Evolutionary conservation across 2,797 vertebrate genomes (phyloP).

Genomic region (Pseudotriccus pelzelni): DNA sequence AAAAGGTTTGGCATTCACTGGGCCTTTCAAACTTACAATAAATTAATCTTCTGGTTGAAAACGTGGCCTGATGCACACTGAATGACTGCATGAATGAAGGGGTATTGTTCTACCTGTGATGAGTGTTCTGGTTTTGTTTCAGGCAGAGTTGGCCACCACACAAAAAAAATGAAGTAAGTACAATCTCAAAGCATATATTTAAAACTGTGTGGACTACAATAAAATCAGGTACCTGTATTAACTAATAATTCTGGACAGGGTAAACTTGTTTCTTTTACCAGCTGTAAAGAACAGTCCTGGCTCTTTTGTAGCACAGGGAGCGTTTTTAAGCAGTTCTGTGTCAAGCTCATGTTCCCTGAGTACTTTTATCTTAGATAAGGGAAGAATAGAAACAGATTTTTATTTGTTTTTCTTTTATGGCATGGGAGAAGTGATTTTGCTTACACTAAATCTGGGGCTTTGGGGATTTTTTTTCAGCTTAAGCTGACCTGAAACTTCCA

Average conservation of each 20-base stretch:
- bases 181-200: neutral
- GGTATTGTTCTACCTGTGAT: neutral
- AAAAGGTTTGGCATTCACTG: neutral
- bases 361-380: neutral
- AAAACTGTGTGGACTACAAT: neutral
- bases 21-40: neutral
- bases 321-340: neutral
- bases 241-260: neutral
- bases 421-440: neutral
- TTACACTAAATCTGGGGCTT: neutral
- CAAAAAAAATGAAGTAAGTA: slow-evolving; percentile 78
- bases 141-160: slow-evolving; percentile 69
- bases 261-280: neutral
- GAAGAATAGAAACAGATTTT: neutral
- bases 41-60: neutral
- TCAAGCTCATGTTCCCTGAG: neutral
- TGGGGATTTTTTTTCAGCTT: neutral
- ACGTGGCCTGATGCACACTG: neutral
- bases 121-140: slow-evolving; percentile 33
- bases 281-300: neutral
- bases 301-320: neutral
- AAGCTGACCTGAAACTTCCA: neutral
- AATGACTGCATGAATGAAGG: neutral
- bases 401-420: neutral
- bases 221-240: neutral